phyloP scores from a whole-genome alignment of 2,797 vertebrate species.

The Gymnocypris eckloni region DNA sequence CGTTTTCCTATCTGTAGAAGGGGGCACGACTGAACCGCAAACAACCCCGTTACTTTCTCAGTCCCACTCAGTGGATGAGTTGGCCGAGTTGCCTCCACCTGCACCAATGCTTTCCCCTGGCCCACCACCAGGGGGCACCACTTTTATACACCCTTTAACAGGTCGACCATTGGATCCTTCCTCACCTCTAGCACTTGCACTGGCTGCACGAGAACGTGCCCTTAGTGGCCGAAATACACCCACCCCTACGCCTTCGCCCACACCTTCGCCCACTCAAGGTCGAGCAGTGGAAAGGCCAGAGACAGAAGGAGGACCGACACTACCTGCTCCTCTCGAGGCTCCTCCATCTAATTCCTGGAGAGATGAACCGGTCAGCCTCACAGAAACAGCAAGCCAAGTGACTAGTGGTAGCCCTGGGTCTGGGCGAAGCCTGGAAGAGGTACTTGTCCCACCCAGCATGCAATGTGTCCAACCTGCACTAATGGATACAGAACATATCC shows the following conservation, averaged over 20 bases:
- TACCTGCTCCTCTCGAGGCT: constrained; percentile 81
- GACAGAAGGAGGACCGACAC: constrained; percentile 85
- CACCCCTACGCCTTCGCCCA: constrained; percentile 74
- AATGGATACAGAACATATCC: constrained; percentile 60
- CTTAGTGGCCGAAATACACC: constrained; percentile 83
- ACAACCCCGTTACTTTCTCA: constrained; percentile 89
- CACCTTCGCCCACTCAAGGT: constrained; percentile 84
- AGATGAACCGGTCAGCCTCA: constrained; percentile 79
- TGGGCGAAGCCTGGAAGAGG: constrained; percentile 76
- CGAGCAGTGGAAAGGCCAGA: constrained; percentile 89
- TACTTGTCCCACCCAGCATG: constrained; percentile 50
- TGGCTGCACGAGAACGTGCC: constrained; percentile 94
- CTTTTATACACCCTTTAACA: constrained; percentile 96
- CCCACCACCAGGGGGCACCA: constrained; percentile 85
- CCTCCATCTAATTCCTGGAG: constrained; percentile 82
- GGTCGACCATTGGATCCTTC: constrained; percentile 96
- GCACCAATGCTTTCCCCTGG: constrained; percentile 89
- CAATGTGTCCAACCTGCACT: constrained; percentile 56
- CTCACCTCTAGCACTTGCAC: constrained; percentile 94
- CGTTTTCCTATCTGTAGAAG: constrained; percentile 97
- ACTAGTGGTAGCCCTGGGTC: constrained; percentile 85
- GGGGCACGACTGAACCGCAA: constrained; percentile 82
- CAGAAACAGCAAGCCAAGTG: constrained; percentile 86
- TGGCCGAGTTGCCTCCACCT: constrained; percentile 90
- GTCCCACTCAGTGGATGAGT: constrained; percentile 95